Evolutionary conservation across 2,888 invertebrate species (phyloP).

Genomic region (Apodemia duryi): DNA sequence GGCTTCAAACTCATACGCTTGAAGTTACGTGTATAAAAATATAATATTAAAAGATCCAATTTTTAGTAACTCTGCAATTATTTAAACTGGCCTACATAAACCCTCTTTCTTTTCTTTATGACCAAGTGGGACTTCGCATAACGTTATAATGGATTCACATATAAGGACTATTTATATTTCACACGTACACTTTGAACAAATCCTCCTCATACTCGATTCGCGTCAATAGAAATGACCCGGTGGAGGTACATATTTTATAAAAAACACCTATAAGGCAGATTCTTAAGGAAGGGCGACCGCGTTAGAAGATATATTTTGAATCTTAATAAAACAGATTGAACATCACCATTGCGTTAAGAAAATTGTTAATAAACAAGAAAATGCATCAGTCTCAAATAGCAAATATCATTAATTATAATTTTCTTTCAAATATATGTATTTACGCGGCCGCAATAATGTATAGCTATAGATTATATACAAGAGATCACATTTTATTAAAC

Average conservation of each 20-base stretch:
- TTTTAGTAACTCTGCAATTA: neutral
- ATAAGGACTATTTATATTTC: slow-evolving; percentile 43
- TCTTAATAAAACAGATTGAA: neutral
- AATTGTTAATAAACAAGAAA: neutral
- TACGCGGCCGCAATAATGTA: slow-evolving; percentile 48
- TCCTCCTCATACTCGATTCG: slow-evolving; percentile 31
- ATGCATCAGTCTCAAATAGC: neutral
- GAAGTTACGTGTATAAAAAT: too few relatives aligned
- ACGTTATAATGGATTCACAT: neutral
- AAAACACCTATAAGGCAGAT: slow-evolving; percentile 76
- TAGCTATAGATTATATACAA: slow-evolving; percentile 48
- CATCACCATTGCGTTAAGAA: neutral
- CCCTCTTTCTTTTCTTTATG: neutral
- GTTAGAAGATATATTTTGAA: slow-evolving; percentile 34
- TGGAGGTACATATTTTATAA: slow-evolving; percentile 59
- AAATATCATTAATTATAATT: neutral
- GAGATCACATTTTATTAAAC: slow-evolving; percentile 63
- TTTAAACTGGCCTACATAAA: neutral
- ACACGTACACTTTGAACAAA: slow-evolving; percentile 50
- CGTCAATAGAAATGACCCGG: slow-evolving; percentile 41
- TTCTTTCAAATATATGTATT: neutral
- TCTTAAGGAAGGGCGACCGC: slow-evolving; percentile 59
- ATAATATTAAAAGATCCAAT: neutral
- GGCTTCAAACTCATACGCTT: too few relatives aligned
- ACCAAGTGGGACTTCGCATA: slow-evolving; percentile 9